Conservation (phyloP, 2,113 vertebrate species). For the Pao palembangensis region DNA sequence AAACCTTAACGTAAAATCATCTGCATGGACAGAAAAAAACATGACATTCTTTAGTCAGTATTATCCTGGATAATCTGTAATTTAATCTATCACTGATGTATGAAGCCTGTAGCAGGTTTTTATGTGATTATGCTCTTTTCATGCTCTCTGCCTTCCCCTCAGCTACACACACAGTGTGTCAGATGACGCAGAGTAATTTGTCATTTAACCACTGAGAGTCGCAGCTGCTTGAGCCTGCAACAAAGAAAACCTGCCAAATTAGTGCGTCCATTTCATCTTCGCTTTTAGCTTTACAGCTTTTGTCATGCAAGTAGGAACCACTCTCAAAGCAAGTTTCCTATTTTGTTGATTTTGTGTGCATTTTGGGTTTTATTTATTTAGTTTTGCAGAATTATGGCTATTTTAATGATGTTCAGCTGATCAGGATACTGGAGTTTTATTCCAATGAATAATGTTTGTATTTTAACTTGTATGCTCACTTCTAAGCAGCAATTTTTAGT, state of each 20-base stretch:
- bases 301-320: slow-evolving; percentile 10
- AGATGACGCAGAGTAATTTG: slow-evolving; percentile 93
- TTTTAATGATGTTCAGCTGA: too few relatives aligned
- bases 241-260: not conserved
- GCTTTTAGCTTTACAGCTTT: not conserved
- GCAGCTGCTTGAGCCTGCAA: slow-evolving; percentile 7
- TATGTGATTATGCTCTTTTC: slow-evolving; percentile 55
- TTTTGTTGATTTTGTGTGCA: not conserved
- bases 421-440: not conserved
- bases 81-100: not conserved
- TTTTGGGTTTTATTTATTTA: not conserved
- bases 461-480: too few relatives aligned
- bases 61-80: not conserved
- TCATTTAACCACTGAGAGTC: slow-evolving; percentile 7
- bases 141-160: slow-evolving; percentile 79
- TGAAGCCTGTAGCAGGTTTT: slow-evolving; percentile 9
- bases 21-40: not conserved
- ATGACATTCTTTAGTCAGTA: not conserved
- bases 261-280: not conserved
- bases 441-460: not conserved
- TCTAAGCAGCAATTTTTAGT: too few relatives aligned
- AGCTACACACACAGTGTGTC: slow-evolving; percentile 88
- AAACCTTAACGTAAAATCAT: not conserved
- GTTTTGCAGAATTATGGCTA: too few relatives aligned
- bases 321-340: not conserved